These are phyloP conservation scores for Trypoxylus dichotomus DNA, from an alignment of 1,140 invertebrate genomes.

Conservation along the genomic window DNA sequence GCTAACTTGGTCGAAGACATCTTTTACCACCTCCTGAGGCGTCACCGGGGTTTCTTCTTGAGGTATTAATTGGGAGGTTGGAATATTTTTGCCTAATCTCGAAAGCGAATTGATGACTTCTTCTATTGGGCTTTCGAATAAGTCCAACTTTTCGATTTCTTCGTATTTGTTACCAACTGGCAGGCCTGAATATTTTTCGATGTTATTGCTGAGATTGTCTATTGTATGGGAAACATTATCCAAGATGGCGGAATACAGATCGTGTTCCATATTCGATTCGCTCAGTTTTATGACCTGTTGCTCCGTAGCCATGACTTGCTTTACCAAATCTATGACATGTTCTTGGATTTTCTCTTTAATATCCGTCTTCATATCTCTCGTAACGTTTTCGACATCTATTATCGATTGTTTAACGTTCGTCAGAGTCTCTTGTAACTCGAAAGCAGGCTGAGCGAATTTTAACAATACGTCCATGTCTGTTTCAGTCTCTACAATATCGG, in stretches of 20 bases:
- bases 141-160: background rate
- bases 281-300: background rate
- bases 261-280: background rate
- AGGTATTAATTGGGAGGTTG: slow-evolving; percentile 31
- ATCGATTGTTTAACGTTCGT: slow-evolving; percentile 50
- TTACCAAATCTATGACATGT: background rate
- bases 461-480: slow-evolving; percentile 54
- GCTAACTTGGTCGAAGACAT: slow-evolving; percentile 50
- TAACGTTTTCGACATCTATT: slow-evolving; percentile 40
- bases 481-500: slow-evolving; percentile 43
- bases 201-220: slow-evolving; percentile 9
- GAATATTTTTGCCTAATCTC: slow-evolving; percentile 47
- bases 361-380: slow-evolving; percentile 38
- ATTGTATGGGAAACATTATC: background rate
- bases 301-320: background rate
- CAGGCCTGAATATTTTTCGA: background rate
- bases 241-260: background rate
- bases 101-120: slow-evolving; percentile 56
- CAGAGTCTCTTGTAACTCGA: slow-evolving; percentile 51
- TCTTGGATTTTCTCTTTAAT: slow-evolving; percentile 6
- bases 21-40: slow-evolving; percentile 46
- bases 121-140: slow-evolving; percentile 50
- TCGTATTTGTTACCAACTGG: background rate
- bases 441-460: slow-evolving; percentile 55
- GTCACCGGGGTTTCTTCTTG: slow-evolving; percentile 23